phyloP scores from a whole-genome alignment of 2,113 vertebrate species.

The Limnothrissa miodon region DNA sequence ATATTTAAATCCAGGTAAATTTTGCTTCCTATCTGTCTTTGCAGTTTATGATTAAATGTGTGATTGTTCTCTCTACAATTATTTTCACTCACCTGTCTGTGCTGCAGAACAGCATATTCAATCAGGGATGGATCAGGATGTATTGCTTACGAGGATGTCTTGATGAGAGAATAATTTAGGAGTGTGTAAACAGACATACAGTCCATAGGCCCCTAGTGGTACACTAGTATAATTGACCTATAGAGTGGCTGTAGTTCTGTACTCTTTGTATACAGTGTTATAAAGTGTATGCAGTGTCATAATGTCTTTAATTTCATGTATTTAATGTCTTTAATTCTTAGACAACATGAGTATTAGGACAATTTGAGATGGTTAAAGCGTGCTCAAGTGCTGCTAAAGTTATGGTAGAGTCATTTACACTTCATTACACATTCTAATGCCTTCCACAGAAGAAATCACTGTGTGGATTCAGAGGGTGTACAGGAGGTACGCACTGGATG shows the following conservation, averaged over 20 bases:
- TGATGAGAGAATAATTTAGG: not conserved
- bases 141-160: not conserved
- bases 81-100: not conserved
- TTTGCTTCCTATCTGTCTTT: not conserved
- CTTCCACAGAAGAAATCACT: conserved; percentile 83
- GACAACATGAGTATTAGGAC: too few relatives aligned
- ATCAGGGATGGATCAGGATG: too few relatives aligned
- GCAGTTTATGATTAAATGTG: not conserved
- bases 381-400: too few relatives aligned
- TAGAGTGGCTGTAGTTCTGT: not conserved
- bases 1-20: conserved; percentile 77
- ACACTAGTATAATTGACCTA: not conserved
- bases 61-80: not conserved
- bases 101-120: not conserved
- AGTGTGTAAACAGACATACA: not conserved
- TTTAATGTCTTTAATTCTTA: too few relatives aligned
- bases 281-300: not conserved
- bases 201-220: not conserved
- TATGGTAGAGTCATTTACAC: too few relatives aligned
- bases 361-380: too few relatives aligned
- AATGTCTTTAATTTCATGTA: too few relatives aligned
- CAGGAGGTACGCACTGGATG: conserved; percentile 88
- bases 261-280: too few relatives aligned
- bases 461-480: conserved; percentile 94
- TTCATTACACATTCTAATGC: not conserved